These are phyloP conservation scores for Neosilurus mollespiculum DNA, from an alignment of 2,797 vertebrate species.

Conservation along the genomic window DNA sequence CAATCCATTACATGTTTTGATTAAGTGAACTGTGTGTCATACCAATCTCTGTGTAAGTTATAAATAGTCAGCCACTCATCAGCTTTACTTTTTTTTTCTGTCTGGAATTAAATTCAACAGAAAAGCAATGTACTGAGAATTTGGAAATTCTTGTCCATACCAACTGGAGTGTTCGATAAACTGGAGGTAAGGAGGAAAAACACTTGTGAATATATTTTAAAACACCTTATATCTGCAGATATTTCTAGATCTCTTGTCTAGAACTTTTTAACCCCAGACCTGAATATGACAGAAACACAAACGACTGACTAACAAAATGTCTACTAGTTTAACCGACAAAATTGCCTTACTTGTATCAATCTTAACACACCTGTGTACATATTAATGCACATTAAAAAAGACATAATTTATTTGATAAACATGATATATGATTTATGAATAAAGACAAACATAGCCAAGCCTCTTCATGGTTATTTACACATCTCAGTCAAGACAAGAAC, in stretches of 20 bases:
- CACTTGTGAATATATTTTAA: background rate
- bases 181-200: background rate
- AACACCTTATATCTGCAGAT: background rate
- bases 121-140: background rate
- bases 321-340: background rate
- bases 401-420: constrained; percentile 14
- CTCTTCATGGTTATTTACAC: constrained; percentile 58
- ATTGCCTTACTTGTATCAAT: background rate
- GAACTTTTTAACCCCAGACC: background rate
- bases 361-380: background rate
- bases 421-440: constrained; percentile 36
- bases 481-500: constrained; percentile 57
- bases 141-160: background rate
- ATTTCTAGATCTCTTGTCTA: background rate
- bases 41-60: background rate
- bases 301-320: background rate
- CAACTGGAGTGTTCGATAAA: background rate
- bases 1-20: background rate
- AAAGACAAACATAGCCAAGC: constrained; percentile 12
- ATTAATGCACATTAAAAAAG: background rate
- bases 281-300: background rate
- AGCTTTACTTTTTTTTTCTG: background rate
- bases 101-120: too few relatives aligned
- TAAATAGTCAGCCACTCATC: background rate
- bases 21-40: background rate